Evolutionary conservation across 2,797 vertebrate species (phyloP), one percentile per base, ranked within the genome.

Genomic region (Microtus agrestis): DNA sequence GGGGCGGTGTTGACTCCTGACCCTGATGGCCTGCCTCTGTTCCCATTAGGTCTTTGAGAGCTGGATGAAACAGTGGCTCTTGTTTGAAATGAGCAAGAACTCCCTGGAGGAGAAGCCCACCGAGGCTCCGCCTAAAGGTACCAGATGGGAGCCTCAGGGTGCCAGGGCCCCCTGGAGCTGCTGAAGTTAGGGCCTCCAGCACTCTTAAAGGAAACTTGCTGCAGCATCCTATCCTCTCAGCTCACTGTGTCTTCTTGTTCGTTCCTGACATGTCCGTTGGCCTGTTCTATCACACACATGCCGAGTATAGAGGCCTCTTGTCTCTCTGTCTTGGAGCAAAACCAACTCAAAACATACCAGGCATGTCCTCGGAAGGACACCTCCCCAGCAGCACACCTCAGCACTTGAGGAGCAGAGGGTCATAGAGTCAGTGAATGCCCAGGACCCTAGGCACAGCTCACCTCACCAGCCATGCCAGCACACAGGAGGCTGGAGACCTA

Each of bases 61-160:
- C 94, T 99, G 99, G 99, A 98, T 99, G 99, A 98, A 98, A 91
- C 98, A 99, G 65, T 99, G 99, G 99, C 98, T 99, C 94, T 98
- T 99, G 91, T 99, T 99, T 96, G 98, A 99, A 89, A 98, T 99
- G 98, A 99, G 99, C 97, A 99, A 99, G 98, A 97, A 98, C 10
- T 31, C 98, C 13, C n/a, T 93, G 51, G 14, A 37, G 0, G 89
- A 93, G 5, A 89, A 96, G 2, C 14, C 3, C 2, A 98, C 98
- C 17, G 89, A 91, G 4, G 13, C 11, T 12, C 87, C 85, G 2
- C 19, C 95, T 71, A 94, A 97, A 98, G 98, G 98, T 98, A 98
- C 0, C 2, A 1, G 46, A 56, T 2, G 40, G 65, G 74, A 21
- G n/a, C 13, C 29, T 25, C 6, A 65, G 86, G 77, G 74, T 6